Evolutionary conservation across 1,140 invertebrate species (phyloP), one percentile per base, ranked within the genome.

Genomic region (Leptinotarsa defecta): DNA sequence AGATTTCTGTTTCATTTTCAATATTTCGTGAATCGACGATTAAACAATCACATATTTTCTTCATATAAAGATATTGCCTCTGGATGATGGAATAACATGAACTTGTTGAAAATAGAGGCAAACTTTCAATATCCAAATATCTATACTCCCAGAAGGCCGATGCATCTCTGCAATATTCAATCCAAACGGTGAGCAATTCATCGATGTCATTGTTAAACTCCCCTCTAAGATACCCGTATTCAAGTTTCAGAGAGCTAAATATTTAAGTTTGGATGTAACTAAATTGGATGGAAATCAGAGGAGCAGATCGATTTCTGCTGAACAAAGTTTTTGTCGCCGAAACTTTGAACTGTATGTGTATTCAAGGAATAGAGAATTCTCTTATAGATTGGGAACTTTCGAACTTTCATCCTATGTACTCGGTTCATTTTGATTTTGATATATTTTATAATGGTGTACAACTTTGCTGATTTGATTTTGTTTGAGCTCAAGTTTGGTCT

Each of bases 391-490:
- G 52, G 52, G 6, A 57, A 57, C 52, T 57, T 19, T 19, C 3
- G 13, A 57, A 19, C n/a, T 57, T n/a, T 4, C 17, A 4, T 17
- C 1, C 2, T 3, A 19, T n/a, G 52, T 57, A 15, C n/a, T 57
- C 52, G n/a, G 52, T 57, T 57, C 15, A 19, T 57, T 57, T 57
- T 57, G 52, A 57, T 57, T 17, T 57, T 19, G 52, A 57, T 57
- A 57, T 57, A 57, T 57, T 57, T 57, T 57, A 57, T 57, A 57
- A 57, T 57, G 52, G n/a, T 43, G n/a, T 57, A 57, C 52, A 57
- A 57, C 52, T 19, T 57, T 17, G 52, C 15, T 15, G n/a, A 57
- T 57, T 57, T 15, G n/a, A 57, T 57, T 15, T 15, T 57, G 52
- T 19, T 15, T 19, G n/a, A 57, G 17, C 0, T 57, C 52, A 15